These are phyloP conservation scores for Archocentrus centrarchus DNA, from an alignment of 2,113 vertebrate genomes.

Conservation along the genomic window DNA sequence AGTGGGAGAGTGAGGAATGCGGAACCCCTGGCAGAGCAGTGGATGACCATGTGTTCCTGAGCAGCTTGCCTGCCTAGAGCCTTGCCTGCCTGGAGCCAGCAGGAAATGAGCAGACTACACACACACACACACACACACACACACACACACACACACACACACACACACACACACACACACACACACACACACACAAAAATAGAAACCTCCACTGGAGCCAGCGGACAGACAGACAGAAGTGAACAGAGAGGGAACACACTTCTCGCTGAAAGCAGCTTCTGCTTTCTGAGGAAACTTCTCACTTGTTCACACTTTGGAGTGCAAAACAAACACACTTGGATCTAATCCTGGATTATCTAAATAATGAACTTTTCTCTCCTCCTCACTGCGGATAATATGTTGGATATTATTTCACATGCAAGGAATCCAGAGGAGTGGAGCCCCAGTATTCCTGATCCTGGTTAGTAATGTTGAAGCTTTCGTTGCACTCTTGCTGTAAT, in stretches of 20 bases:
- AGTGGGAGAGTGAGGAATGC: slow-evolving; percentile 61
- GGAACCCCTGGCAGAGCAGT: slow-evolving; percentile 72
- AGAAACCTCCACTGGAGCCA: slow-evolving; percentile 56
- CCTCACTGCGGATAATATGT: slow-evolving; percentile 67
- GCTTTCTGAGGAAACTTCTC: slow-evolving; percentile 42
- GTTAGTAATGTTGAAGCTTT: slow-evolving; percentile 55
- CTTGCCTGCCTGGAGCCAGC: slow-evolving; percentile 53
- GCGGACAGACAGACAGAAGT: slow-evolving; percentile 39
- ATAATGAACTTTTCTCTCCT: not conserved
- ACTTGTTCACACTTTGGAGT: slow-evolving; percentile 21
- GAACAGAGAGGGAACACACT: slow-evolving; percentile 50
- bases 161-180: not conserved
- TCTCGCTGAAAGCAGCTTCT: slow-evolving; percentile 54
- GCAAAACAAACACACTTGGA: slow-evolving; percentile 23
- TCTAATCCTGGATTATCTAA: slow-evolving; percentile 46
- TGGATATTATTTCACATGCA: slow-evolving; percentile 49
- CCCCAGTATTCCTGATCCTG: slow-evolving; percentile 27
- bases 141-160: slow-evolving; percentile 26
- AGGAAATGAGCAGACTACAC: slow-evolving; percentile 71
- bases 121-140: slow-evolving; percentile 17
- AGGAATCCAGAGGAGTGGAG: slow-evolving; percentile 45
- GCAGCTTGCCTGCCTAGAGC: slow-evolving; percentile 49
- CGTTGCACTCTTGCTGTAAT: not conserved
- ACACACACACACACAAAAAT: not conserved
- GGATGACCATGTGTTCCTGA: slow-evolving; percentile 70